phyloP scores from a whole-genome alignment of 2,113 vertebrate genomes.

The Gallinago paraguaiae region DNA sequence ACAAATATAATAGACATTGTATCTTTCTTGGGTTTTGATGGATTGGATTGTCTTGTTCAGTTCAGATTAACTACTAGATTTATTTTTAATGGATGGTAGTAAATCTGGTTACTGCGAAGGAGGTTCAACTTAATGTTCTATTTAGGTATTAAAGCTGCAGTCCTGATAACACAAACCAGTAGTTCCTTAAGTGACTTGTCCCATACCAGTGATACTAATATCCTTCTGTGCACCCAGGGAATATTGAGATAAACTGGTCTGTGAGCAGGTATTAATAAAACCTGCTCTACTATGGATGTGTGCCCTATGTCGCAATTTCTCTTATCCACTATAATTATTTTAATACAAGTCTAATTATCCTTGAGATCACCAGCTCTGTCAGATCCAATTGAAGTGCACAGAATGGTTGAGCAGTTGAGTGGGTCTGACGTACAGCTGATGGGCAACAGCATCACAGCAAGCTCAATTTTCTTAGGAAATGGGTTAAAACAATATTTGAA shows the following conservation, averaged over 20 bases:
- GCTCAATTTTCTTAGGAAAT: background rate
- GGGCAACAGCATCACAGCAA: background rate
- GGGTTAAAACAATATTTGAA: background rate
- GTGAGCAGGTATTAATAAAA: background rate
- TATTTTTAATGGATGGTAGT: slow-evolving; percentile 32
- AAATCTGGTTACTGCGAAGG: background rate
- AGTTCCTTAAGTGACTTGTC: background rate
- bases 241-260: background rate
- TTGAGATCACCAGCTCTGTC: background rate
- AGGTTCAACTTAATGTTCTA: background rate
- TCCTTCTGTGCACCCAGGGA: background rate
- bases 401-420: background rate
- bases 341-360: slow-evolving; percentile 2
- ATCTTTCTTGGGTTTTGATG: background rate
- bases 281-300: background rate
- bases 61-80: slow-evolving; percentile 3
- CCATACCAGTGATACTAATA: background rate
- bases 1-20: background rate
- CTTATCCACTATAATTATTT: background rate
- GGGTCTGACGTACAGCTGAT: background rate
- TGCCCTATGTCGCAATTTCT: background rate
- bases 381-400: background rate
- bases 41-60: slow-evolving; percentile 14
- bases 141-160: background rate
- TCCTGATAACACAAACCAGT: background rate